These are phyloP conservation scores for Nymphicus hollandicus DNA, from an alignment of 2,113 vertebrate species.

Conservation along the genomic window DNA sequence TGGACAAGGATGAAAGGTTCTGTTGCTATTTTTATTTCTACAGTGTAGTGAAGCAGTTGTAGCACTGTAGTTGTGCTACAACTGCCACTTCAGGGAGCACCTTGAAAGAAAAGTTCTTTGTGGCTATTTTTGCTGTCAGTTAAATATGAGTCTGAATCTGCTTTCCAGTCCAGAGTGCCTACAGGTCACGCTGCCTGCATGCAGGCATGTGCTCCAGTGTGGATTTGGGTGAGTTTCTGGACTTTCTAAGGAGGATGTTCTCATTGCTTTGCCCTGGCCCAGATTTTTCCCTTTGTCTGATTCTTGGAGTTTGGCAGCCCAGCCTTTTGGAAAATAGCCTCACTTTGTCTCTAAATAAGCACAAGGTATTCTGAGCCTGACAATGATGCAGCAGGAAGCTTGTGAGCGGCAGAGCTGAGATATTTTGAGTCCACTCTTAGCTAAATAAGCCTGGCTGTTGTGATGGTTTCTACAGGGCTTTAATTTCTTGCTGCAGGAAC, in stretches of 20 bases:
- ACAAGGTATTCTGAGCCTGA: not conserved
- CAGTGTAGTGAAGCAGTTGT: not conserved
- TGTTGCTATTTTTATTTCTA: not conserved
- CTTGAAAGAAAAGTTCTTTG: not conserved
- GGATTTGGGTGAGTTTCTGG: not conserved
- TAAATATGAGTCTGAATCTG: not conserved
- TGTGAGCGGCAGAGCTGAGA: not conserved
- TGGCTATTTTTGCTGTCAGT: not conserved
- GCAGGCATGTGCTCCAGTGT: not conserved
- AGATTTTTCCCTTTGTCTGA: not conserved
- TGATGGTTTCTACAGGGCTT: not conserved
- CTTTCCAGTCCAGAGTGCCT: not conserved
- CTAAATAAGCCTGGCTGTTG: not conserved
- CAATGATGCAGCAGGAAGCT: not conserved
- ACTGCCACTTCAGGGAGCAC: not conserved
- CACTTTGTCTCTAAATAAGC: not conserved
- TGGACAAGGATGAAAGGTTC: not conserved
- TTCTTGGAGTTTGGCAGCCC: not conserved
- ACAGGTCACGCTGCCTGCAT: not conserved
- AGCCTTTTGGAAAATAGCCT: not conserved
- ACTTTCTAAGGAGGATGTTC: not conserved
- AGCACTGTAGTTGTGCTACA: not conserved
- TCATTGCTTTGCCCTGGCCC: not conserved
- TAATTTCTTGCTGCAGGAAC: constrained; percentile 77
- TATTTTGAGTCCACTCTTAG: not conserved